phyloP scores from a whole-genome alignment of 30 jellyfish, hydroid and myxozoan species.

The Chironex yamaguchii region DNA sequence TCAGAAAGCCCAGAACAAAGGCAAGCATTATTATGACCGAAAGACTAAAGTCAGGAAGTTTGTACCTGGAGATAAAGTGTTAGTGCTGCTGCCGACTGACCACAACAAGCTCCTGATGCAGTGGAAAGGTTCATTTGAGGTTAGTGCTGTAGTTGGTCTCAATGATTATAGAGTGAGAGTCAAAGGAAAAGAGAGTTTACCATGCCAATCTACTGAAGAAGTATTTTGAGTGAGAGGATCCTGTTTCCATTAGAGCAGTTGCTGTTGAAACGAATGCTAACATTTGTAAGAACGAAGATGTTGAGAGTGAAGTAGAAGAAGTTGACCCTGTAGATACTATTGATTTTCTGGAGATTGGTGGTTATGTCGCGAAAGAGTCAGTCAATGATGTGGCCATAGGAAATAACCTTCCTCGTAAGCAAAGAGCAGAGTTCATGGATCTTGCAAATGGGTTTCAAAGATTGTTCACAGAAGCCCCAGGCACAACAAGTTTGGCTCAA shows the following conservation, averaged over 20 bases:
- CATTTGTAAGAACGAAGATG: constrained; percentile 39
- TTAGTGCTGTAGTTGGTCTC: not conserved
- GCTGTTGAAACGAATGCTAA: constrained; percentile 20
- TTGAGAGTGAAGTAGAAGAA: constrained; percentile 24
- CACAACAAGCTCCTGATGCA: constrained; percentile 66
- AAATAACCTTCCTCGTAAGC: constrained; percentile 16
- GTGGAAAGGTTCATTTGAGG: constrained; percentile 66
- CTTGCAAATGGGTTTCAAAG: constrained; percentile 32
- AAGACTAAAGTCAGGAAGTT: constrained; percentile 19
- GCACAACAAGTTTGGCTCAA: constrained; percentile 24
- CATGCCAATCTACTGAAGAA: constrained; percentile 45
- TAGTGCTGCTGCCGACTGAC: constrained; percentile 59
- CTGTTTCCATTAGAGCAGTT: no score
- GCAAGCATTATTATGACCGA: constrained; percentile 46
- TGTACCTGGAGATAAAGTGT: constrained; percentile 54
- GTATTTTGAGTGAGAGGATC: constrained; percentile 12
- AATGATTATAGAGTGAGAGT: constrained; percentile 29
- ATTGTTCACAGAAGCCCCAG: constrained; percentile 59
- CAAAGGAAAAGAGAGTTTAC: constrained; percentile 16
- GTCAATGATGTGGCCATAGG: constrained; percentile 33
- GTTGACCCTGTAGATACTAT: constrained; percentile 35
- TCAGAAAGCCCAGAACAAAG: constrained; percentile 14
- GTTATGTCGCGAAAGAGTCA: constrained; percentile 12
- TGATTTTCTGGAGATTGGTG: constrained; percentile 29
- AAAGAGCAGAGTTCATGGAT: constrained; percentile 20